These are phyloP conservation scores for Phortica okadai DNA, from an alignment of 2,888 invertebrate genomes.

Conservation along the genomic window DNA sequence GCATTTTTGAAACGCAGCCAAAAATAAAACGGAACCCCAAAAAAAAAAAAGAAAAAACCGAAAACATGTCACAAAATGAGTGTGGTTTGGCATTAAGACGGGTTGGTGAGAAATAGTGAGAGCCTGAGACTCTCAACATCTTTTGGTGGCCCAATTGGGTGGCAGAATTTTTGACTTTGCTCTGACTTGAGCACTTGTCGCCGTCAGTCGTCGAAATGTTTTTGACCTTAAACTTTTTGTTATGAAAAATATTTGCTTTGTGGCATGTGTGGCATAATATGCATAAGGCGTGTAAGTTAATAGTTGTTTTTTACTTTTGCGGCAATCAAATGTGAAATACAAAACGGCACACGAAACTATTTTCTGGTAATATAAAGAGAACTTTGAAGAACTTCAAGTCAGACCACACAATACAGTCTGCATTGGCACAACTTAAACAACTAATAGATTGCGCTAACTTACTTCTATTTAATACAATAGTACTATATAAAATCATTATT, in stretches of 20 bases:
- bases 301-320: slow-evolving; percentile 3
- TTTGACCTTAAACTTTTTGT: slow-evolving; percentile 48
- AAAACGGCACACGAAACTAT: no score
- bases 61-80: slow-evolving; percentile 24
- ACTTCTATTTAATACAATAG: no score
- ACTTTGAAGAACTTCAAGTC: no score
- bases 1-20: slow-evolving; percentile 46
- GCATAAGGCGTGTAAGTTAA: background rate
- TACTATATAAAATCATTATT: no score
- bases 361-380: no score
- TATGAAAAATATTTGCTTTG: slow-evolving; percentile 32
- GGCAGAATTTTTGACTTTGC: no score
- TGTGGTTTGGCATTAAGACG: background rate
- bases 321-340: background rate
- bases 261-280: background rate
- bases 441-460: no score
- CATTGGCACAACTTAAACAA: no score
- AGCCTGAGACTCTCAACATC: background rate
- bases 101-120: background rate
- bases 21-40: slow-evolving; percentile 30
- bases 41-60: background rate
- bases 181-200: background rate
- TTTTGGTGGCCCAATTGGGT: background rate
- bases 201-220: slow-evolving; percentile 36
- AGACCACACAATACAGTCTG: no score